A percentile compares a stretch with the other conserved stretches of the same genome.
Evolutionary conservation across 1,140 invertebrate genomes (phyloP).

Genomic region (Drosophila nikananu): DNA sequence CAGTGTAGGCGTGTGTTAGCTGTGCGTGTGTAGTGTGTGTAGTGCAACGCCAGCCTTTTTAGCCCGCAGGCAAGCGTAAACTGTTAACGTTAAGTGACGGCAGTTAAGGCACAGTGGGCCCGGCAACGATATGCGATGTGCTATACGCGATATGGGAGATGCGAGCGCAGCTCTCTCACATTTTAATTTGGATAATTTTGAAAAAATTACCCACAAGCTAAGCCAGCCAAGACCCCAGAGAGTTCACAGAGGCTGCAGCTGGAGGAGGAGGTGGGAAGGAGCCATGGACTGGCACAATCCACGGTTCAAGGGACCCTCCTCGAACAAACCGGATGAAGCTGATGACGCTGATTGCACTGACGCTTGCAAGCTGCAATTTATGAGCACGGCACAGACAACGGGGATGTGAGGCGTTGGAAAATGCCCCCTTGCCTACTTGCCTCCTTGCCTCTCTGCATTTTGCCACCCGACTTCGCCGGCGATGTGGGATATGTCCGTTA

Average conservation of each 20-base stretch:
- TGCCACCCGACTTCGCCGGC: conserved; percentile 2
- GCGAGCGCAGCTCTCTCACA: conserved; percentile 3
- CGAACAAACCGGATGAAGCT: conserved; percentile 76
- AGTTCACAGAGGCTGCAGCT: conserved; percentile 1
- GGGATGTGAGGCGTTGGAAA: neutral
- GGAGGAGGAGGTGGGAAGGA: no score
- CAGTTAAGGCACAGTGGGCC: conserved; percentile 78
- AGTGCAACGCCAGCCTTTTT: conserved; percentile 80
- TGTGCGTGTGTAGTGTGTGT: conserved; percentile 27
- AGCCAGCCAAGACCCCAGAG: conserved; percentile 33
- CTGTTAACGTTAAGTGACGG: conserved; percentile 83
- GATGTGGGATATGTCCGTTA: conserved; percentile 82
- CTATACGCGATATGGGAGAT: neutral
- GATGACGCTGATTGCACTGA: conserved; percentile 83
- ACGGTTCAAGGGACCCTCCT: conserved; percentile 50
- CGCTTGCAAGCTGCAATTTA: conserved; percentile 83
- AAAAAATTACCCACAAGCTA: conserved; percentile 50
- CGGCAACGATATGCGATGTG: conserved; percentile 12
- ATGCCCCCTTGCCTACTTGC: neutral
- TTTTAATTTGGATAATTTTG: conserved; percentile 59
- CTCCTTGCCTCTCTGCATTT: neutral
- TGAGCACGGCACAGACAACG: conserved; percentile 67
- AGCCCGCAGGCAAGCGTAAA: conserved; percentile 82
- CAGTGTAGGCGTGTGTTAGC: conserved; percentile 31
- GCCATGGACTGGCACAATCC: neutral